Evolutionary conservation across 2,888 invertebrate genomes (phyloP), one percentile per base, ranked within the genome.

Genomic region (Cabera pusaria): DNA sequence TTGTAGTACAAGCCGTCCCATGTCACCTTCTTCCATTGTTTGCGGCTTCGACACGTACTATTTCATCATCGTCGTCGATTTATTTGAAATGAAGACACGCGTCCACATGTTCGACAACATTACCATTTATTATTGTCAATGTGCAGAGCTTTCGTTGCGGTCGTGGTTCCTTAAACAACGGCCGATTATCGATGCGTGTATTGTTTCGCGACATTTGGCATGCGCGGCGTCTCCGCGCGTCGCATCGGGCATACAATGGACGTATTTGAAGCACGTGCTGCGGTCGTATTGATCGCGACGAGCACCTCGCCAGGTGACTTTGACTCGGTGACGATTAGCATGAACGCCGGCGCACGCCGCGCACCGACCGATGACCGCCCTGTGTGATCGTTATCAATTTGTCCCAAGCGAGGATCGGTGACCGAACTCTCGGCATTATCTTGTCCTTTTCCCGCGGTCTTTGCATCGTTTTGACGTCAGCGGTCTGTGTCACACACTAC

Each of bases 211-310:
- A 65, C 67, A 66, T 72, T 87, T 79, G 74, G 74, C 80, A 86
- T 87, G 73, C 72, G 70, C 64, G 79, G 72, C 82, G 83, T 84
- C 63, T 53, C 62, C 49, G 52, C 56, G 59, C 59, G 59, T 69
- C 80, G 72, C 80, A 72, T 74, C 75, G 70, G 64, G 77, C 77
- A 81, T 76, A 86, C 85, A 84, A 86, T 86, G 69, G 83, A 58
- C 67, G 74, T 72, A 67, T 72, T 67, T 67, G 65, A 69, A 77
- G 81, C 86, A 84, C 86, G 86, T 83, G 87, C 85, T 81, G 74
- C 73, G 79, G 72, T 57, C 59, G 70, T 68, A 77, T 83, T 78
- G 84, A 82, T 79, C 71, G 68, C 57, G 59, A 59, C 55, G 61
- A 62, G 64, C 72, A 66, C 24, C 38, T 20, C 24, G 34, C 71